phyloP scores from a whole-genome alignment of 2,888 invertebrate species.

The Hedya salicella region DNA sequence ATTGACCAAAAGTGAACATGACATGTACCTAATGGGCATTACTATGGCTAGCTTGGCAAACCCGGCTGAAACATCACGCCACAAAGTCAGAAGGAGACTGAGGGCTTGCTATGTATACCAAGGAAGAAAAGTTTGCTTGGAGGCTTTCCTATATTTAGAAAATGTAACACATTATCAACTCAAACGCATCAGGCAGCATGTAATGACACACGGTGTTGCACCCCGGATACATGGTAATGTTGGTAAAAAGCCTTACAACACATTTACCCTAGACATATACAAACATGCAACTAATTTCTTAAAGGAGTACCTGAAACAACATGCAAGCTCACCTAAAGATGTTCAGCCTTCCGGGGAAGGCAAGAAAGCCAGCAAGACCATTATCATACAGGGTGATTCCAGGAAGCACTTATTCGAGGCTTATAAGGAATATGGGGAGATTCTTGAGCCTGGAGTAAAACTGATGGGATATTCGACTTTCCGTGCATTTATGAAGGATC shows the following conservation, averaged over 20 bases:
- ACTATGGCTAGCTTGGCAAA: constrained; percentile 92
- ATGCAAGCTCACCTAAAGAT: constrained; percentile 85
- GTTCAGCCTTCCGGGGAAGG: constrained; percentile 77
- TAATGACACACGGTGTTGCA: constrained; percentile 91
- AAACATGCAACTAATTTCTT: constrained; percentile 91
- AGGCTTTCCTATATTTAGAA: constrained; percentile 91
- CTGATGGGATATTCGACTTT: constrained; percentile 93
- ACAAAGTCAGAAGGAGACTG: constrained; percentile 89
- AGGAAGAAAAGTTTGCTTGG: constrained; percentile 90
- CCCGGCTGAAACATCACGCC: constrained; percentile 88
- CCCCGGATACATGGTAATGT: constrained; percentile 92
- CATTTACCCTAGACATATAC: constrained; percentile 91
- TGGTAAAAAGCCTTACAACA: constrained; percentile 92
- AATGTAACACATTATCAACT: constrained; percentile 92
- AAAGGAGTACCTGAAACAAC: constrained; percentile 89
- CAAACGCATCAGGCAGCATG: constrained; percentile 90
- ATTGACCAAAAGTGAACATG: constrained; percentile 91
- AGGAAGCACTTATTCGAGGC: constrained; percentile 90
- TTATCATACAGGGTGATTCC: constrained; percentile 82
- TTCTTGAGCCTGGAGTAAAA: constrained; percentile 88
- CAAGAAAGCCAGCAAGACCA: constrained; percentile 81
- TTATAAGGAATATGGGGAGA: constrained; percentile 90
- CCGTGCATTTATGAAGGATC: constrained; percentile 92
- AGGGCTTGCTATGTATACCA: constrained; percentile 91
- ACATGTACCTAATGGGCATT: constrained; percentile 94